Conservation (phyloP, 2,797 vertebrate genomes). For the Lates japonicus region DNA sequence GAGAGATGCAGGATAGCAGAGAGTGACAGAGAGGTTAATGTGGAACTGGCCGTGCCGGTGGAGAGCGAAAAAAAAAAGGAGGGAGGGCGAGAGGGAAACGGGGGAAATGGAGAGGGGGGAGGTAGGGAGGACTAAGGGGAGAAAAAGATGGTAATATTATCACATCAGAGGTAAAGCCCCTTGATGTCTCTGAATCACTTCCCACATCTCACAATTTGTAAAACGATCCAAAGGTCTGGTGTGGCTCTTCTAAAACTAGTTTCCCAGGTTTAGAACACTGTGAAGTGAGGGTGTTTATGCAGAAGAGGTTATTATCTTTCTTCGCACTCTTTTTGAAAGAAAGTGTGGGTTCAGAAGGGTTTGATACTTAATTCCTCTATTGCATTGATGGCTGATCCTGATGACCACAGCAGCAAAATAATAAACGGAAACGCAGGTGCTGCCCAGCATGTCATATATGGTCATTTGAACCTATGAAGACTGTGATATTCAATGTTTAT, state of each 20-base stretch:
- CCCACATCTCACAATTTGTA: constrained; percentile 30
- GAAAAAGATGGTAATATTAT: constrained; percentile 37
- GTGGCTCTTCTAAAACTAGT: constrained; percentile 24
- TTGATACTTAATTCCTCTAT: not conserved
- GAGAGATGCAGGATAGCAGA: constrained; percentile 45
- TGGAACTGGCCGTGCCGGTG: constrained; percentile 30
- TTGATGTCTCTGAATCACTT: constrained; percentile 48
- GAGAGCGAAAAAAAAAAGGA: constrained; percentile 35
- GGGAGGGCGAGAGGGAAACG: constrained; percentile 9
- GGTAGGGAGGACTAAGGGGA: constrained; percentile 7
- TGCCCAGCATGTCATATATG: not conserved
- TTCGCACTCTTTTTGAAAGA: not conserved
- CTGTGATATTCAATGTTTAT: not conserved
- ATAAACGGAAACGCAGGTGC: not conserved
- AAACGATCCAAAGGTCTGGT: constrained; percentile 15
- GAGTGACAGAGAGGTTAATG: constrained; percentile 67
- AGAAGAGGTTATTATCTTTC: not conserved
- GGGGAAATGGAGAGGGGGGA: constrained; percentile 19
- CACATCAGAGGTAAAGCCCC: constrained; percentile 47
- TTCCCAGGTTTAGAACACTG: not conserved
- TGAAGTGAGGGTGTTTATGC: not conserved
- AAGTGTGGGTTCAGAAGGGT: not conserved
- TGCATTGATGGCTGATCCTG: not conserved
- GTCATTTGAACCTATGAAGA: not conserved
- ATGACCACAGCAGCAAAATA: not conserved